Base-by-base conservation (phyloP, 2,888 invertebrate species). In the Patella depressa region DNA sequence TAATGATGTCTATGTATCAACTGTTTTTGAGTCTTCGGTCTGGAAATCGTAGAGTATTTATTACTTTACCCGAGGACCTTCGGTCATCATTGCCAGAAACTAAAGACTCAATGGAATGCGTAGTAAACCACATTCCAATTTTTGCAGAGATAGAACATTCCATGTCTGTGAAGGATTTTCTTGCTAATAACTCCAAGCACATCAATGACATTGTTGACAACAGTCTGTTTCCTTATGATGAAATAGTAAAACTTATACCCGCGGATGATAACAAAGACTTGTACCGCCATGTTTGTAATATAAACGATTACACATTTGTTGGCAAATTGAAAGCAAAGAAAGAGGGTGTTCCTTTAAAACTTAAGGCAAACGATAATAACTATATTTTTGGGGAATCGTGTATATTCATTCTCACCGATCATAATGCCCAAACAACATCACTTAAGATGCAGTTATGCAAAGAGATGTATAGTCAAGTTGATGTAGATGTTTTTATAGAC, bases 171-270 rank as follows among this genome's bases (percentile, higher is more conserved):
- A 65, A 65, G 17, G 19, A 65, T 3, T 65, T 65, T 19, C 65
- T 65, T 2, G 24, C 11, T 12, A 65, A n/a, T 24, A 65, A 65
- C 65, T 24, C 19, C 3, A 24, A 65, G 3, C 19, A 65, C 19
- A 65, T 65, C 7, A 65, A 24, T 65, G 14, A 24, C 2, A 24
- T 24, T 11, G 2, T 65, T 14, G 65, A 65, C 19, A 19, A 65
- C 65, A 24, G 65, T n/a, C 11, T 65, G 65, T 65, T 65, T 24
- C 65, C 65, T 12, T 65, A 19, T 24, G 24, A 19, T 24, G 65
- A 65, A 65, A 65, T 65, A 65, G 65, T 17, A 14, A 65, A 65
- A 65, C 65, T 65, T 9, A 65, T 65, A 11, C 65, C 65, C 19
- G 65, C n/a, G 24, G 65, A 24, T 24, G 19, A 17, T 24, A 24